These are phyloP conservation scores for Anoplophora glabripennis DNA, from an alignment of 1,140 invertebrate genomes.

Conservation along the genomic window DNA sequence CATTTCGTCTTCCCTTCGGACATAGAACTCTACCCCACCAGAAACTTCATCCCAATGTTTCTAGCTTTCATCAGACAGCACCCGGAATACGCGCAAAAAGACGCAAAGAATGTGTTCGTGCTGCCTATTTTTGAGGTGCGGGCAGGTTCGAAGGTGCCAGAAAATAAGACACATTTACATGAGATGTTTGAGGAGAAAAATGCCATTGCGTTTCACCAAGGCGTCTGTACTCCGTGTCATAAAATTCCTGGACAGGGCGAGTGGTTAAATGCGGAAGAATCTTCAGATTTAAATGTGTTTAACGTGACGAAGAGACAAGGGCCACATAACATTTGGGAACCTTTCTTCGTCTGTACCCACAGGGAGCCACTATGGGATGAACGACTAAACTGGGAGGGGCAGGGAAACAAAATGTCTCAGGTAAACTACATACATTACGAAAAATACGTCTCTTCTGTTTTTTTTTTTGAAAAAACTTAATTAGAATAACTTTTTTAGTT, in stretches of 20 bases:
- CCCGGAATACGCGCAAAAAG: slow-evolving; percentile 10
- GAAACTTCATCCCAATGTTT: slow-evolving; percentile 45
- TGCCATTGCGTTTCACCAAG: slow-evolving; percentile 57
- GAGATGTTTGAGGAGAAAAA: slow-evolving; percentile 47
- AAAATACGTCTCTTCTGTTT: not conserved
- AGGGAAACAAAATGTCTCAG: slow-evolving; percentile 62
- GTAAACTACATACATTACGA: slow-evolving; percentile 34
- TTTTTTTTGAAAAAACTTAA: not conserved
- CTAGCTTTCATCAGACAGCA: slow-evolving; percentile 36
- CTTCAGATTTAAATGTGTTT: slow-evolving; percentile 35
- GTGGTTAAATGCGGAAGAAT: slow-evolving; percentile 40
- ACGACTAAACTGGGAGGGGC: slow-evolving; percentile 59
- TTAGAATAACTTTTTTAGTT: not conserved
- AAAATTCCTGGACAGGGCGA: slow-evolving; percentile 47
- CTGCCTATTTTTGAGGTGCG: slow-evolving; percentile 55
- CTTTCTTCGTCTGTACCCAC: slow-evolving; percentile 61
- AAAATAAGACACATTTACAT: slow-evolving; percentile 48
- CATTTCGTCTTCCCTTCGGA: slow-evolving; percentile 72
- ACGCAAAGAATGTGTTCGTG: slow-evolving; percentile 44
- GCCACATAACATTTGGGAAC: slow-evolving; percentile 56
- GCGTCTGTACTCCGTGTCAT: slow-evolving; percentile 58
- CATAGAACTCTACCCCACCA: slow-evolving; percentile 66
- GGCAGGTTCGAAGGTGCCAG: slow-evolving; percentile 26
- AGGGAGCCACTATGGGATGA: slow-evolving; percentile 61
- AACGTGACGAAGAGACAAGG: slow-evolving; percentile 46